phyloP scores from a whole-genome alignment of 2,888 invertebrate species.

The Chouioia cunea region DNA sequence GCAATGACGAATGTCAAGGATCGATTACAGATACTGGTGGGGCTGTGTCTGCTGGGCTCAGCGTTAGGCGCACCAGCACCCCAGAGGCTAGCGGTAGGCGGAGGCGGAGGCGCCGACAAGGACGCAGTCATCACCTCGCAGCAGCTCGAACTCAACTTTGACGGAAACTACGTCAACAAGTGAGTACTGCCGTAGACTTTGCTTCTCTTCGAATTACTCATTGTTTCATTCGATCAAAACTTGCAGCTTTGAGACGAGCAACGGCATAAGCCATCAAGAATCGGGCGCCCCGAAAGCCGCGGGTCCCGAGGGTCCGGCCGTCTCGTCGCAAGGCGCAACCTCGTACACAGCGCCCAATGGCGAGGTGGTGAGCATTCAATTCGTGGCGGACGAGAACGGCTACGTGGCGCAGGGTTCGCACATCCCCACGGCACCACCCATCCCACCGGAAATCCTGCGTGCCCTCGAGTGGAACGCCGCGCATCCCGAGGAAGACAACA shows the following conservation, averaged over 20 bases:
- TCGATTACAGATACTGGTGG: conserved; percentile 59
- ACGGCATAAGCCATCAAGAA: conserved; percentile 69
- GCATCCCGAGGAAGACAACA: conserved; percentile 67
- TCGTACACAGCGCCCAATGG: conserved; percentile 69
- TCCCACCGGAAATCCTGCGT: conserved; percentile 67
- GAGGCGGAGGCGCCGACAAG: conserved; percentile 60
- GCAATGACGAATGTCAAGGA: not conserved
- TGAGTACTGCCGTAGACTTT: conserved; percentile 51
- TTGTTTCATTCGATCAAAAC: too few species aligned
- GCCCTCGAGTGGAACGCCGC: conserved; percentile 68
- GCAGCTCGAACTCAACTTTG: conserved; percentile 66
- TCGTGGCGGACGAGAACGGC: conserved; percentile 67
- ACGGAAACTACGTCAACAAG: conserved; percentile 67
- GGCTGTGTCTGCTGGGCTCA: conserved; percentile 51
- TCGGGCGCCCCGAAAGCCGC: conserved; percentile 67
- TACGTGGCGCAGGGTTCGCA: conserved; percentile 68
- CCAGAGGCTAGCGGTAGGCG: conserved; percentile 53
- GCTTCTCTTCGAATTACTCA: not conserved
- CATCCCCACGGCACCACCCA: conserved; percentile 68
- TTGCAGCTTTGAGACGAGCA: conserved; percentile 68
- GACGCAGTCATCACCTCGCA: conserved; percentile 66
- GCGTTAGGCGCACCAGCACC: conserved; percentile 55
- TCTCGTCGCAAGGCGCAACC: conserved; percentile 67
- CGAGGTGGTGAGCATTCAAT: conserved; percentile 66
- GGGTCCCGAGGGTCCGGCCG: conserved; percentile 65